These are phyloP conservation scores for Autographa pulchrina DNA, from an alignment of 2,888 invertebrate species.

Conservation along the genomic window DNA sequence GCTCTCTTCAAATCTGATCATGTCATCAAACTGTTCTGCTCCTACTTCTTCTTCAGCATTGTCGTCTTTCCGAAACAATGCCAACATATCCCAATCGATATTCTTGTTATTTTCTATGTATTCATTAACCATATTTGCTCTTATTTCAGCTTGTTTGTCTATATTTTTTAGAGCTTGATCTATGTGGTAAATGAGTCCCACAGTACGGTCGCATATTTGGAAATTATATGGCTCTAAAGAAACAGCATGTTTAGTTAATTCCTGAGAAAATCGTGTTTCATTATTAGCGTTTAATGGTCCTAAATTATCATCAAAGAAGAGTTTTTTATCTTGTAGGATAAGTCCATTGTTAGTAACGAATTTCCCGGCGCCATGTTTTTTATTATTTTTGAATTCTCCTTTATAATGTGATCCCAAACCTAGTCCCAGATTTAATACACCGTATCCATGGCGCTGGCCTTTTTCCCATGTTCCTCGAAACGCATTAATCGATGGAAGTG, in stretches of 20 bases:
- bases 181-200: constrained; percentile 84
- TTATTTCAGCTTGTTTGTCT: constrained; percentile 72
- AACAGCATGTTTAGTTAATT: constrained; percentile 32
- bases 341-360: constrained; percentile 89
- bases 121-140: constrained; percentile 70
- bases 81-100: constrained; percentile 42
- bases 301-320: constrained; percentile 88
- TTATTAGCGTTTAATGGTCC: constrained; percentile 57
- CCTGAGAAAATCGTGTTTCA: constrained; percentile 39
- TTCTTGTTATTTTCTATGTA: constrained; percentile 74
- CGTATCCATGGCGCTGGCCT: constrained; percentile 87
- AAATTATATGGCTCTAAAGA: constrained; percentile 67
- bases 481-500: constrained; percentile 85
- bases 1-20: constrained; percentile 80
- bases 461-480: constrained; percentile 89
- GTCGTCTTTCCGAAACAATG: constrained; percentile 48
- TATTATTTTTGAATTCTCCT: constrained; percentile 88
- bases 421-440: constrained; percentile 84
- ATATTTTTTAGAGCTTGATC: constrained; percentile 78
- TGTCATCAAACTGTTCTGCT: constrained; percentile 61
- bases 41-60: constrained; percentile 23
- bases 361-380: constrained; percentile 89
- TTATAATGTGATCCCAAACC: constrained; percentile 88
- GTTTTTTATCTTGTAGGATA: constrained; percentile 80
- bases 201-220: constrained; percentile 76